A percentile compares a stretch with the other conserved stretches of the same genome.
Conservation (phyloP, 1,140 invertebrate genomes). For the Maconellicoccus hirsutus region DNA sequence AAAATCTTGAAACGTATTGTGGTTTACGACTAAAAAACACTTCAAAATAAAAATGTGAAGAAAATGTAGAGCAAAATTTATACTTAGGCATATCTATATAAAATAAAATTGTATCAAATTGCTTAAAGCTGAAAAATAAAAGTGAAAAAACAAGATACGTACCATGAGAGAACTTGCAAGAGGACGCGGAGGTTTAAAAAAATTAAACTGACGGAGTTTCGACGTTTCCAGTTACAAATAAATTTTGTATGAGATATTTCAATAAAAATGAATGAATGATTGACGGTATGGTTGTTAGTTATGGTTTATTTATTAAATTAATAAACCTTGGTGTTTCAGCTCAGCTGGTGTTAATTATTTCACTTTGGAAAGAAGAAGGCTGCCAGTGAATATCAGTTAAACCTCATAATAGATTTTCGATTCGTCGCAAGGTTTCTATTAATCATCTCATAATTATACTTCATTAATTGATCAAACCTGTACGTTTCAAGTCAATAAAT, state of each 20-base stretch:
- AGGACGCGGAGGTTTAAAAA: neutral
- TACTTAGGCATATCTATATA: too few relatives aligned
- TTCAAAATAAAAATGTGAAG: too few relatives aligned
- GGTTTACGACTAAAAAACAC: too few relatives aligned
- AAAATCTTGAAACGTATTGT: neutral
- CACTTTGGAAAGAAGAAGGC: constrained; percentile 16
- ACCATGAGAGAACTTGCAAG: neutral
- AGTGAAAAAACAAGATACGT: neutral
- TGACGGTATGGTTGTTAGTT: constrained; percentile 10
- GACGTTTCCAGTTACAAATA: neutral
- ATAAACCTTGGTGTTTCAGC: constrained; percentile 21
- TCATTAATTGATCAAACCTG: constrained; percentile 14
- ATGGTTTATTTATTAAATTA: constrained; percentile 21
- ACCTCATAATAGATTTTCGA: neutral
- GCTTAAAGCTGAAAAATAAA: neutral
- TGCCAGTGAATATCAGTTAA: constrained; percentile 10
- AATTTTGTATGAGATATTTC: constrained; percentile 1
- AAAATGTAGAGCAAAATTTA: too few relatives aligned
- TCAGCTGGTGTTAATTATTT: constrained; percentile 22
- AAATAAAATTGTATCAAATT: too few relatives aligned
- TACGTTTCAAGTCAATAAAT: neutral
- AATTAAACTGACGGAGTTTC: too few relatives aligned
- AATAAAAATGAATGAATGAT: constrained; percentile 14
- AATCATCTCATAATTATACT: constrained; percentile 13
- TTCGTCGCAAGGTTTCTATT: constrained; percentile 16